These are phyloP conservation scores for Uloborus diversus DNA, from an alignment of 1,140 invertebrate genomes.

Conservation along the genomic window DNA sequence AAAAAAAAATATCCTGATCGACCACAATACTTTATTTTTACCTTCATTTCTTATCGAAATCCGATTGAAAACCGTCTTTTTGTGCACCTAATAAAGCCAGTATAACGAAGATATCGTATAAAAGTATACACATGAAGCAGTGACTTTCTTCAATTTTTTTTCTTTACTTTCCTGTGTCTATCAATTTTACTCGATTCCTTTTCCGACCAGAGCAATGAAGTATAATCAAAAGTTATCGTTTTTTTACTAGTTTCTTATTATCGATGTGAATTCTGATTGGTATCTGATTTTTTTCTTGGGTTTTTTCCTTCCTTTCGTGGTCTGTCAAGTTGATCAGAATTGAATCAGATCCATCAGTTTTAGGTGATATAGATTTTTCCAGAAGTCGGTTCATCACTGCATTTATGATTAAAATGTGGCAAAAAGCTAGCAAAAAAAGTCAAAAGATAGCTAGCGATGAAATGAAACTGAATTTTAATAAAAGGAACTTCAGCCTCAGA, in stretches of 20 bases:
- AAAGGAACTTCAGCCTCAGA: too few relatives aligned
- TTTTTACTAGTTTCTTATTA: neutral
- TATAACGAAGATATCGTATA: constrained; percentile 32
- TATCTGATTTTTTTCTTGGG: neutral
- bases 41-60: constrained; percentile 34
- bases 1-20: constrained; percentile 13
- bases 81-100: constrained; percentile 42
- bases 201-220: constrained; percentile 37
- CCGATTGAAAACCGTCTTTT: constrained; percentile 17
- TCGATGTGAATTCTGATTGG: neutral
- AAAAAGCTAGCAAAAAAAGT: too few relatives aligned
- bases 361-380: constrained; percentile 1
- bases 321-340: constrained; percentile 21
- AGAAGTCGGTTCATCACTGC: too few relatives aligned
- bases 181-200: neutral
- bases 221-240: constrained; percentile 26
- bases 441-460: too few relatives aligned
- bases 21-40: constrained; percentile 24
- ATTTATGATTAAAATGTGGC: too few relatives aligned
- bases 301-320: constrained; percentile 18
- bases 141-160: neutral
- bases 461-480: too few relatives aligned
- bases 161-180: neutral
- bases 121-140: neutral
- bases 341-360: constrained; percentile 19